These are phyloP conservation scores for Corythornis vintsioides DNA, from an alignment of 2,113 vertebrate species.

Conservation along the genomic window DNA sequence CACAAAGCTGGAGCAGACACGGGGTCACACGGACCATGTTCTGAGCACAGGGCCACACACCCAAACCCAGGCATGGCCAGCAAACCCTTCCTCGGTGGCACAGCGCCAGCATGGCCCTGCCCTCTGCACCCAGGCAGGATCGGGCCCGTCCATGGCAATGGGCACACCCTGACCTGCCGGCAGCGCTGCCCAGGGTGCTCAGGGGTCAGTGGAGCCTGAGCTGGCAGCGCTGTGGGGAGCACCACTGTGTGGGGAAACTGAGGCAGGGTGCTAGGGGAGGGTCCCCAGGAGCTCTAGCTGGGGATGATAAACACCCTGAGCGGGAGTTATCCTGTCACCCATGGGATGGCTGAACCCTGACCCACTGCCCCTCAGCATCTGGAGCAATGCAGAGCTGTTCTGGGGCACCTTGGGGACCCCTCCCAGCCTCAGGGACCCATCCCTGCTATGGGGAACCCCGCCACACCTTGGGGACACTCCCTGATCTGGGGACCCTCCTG, in stretches of 20 bases:
- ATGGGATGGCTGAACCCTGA: fast-evolving
- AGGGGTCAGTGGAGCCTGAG: neutral
- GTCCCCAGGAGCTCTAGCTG: neutral
- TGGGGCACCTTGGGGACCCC: neutral
- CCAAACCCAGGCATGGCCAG: neutral
- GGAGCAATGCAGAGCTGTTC: neutral
- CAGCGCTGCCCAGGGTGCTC: neutral
- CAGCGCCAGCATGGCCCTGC: neutral
- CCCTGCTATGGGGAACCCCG: too few species aligned
- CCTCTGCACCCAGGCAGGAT: neutral
- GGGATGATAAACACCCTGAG: neutral
- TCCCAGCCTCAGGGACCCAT: neutral
- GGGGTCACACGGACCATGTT: fast-evolving
- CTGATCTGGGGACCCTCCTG: too few species aligned
- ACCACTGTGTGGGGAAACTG: neutral
- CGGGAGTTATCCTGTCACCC: neutral
- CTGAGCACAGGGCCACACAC: fast-evolving
- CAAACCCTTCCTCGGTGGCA: neutral
- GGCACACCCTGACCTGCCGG: neutral
- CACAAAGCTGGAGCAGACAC: neutral
- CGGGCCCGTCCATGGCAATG: fast-evolving
- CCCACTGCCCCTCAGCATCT: fast-evolving
- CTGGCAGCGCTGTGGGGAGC: neutral
- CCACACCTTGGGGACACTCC: too few species aligned
- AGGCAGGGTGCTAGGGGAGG: neutral